These are phyloP conservation scores for Notiomystis cincta DNA, from an alignment of 2,113 vertebrate genomes.

Conservation along the genomic window DNA sequence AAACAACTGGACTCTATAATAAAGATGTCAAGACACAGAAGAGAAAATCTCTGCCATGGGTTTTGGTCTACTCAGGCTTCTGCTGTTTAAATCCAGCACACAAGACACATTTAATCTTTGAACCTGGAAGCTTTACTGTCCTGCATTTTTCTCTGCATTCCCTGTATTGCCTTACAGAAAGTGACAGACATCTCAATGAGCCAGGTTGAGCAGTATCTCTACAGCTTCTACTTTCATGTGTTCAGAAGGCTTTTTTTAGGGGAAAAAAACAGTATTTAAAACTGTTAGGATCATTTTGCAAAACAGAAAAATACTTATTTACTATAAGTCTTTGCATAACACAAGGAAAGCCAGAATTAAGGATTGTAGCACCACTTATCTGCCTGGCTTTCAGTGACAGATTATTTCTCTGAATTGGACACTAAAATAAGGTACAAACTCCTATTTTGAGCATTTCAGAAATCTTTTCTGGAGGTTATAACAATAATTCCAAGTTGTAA, in stretches of 20 bases:
- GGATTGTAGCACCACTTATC: neutral
- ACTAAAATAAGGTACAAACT: neutral
- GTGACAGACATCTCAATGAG: neutral
- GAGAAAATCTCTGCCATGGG: neutral
- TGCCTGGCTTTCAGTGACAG: neutral
- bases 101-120: neutral
- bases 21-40: neutral
- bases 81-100: neutral
- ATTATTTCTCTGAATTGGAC: neutral
- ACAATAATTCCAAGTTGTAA: neutral
- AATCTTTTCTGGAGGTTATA: neutral
- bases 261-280: neutral
- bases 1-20: neutral
- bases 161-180: neutral
- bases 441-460: neutral
- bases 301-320: neutral
- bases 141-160: neutral
- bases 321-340: neutral
- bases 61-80: neutral
- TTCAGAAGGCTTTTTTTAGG: neutral
- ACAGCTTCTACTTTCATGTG: neutral
- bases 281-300: neutral
- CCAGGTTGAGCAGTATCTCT: neutral
- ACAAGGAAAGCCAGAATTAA: neutral
- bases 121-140: neutral